phyloP scores from a whole-genome alignment of 2,888 invertebrate species.

The Hedya salicella region DNA sequence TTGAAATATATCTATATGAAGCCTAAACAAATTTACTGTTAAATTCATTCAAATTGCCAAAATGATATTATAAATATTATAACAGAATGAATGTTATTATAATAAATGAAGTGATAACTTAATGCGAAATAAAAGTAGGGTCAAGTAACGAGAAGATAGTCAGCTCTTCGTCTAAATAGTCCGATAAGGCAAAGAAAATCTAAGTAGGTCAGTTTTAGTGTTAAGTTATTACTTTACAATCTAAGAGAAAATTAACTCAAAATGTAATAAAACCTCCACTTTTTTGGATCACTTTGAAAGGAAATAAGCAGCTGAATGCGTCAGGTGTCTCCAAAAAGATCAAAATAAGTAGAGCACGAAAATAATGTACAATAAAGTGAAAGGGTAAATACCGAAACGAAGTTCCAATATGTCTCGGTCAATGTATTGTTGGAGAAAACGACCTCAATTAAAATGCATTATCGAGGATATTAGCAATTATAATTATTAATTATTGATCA shows the following conservation, averaged over 20 bases:
- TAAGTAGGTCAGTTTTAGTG: conserved; percentile 41
- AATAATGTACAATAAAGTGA: conserved; percentile 81
- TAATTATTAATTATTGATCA: conserved; percentile 37
- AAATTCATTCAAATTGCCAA: too few relatives aligned
- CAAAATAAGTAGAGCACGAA: conserved; percentile 82
- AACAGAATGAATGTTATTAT: background rate
- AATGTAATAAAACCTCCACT: background rate
- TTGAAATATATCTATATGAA: too few relatives aligned
- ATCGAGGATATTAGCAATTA: conserved; percentile 29
- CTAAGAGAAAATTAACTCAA: conserved; percentile 17
- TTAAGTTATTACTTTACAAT: conserved; percentile 14
- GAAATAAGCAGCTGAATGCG: conserved; percentile 15
- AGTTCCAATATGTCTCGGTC: conserved; percentile 44
- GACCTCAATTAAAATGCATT: conserved; percentile 33
- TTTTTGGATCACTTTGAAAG: background rate
- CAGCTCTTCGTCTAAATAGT: conserved; percentile 17
- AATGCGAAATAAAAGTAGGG: background rate
- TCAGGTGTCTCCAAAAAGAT: conserved; percentile 51
- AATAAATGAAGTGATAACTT: background rate
- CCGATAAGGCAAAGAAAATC: conserved; percentile 27
- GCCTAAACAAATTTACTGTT: too few relatives aligned
- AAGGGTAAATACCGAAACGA: conserved; percentile 70
- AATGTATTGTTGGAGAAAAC: conserved; percentile 42
- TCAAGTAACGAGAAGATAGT: conserved; percentile 9
- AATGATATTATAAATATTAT: background rate